These are phyloP conservation scores for Gorsachius magnificus DNA, from an alignment of 2,797 vertebrate genomes.

Conservation along the genomic window DNA sequence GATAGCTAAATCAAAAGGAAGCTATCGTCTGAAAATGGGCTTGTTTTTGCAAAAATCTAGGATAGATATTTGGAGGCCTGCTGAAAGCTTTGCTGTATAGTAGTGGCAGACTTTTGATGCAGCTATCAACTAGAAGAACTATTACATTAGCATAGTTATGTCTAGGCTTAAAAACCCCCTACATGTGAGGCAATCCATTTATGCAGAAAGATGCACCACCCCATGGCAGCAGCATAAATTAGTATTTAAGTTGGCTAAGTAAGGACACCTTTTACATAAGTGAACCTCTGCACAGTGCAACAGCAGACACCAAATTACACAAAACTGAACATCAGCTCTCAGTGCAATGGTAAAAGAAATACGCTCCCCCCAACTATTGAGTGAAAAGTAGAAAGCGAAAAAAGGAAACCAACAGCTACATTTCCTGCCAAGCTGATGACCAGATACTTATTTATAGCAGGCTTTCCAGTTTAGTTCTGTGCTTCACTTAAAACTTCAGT, in stretches of 20 bases:
- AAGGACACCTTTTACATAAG: not conserved
- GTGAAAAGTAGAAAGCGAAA: not conserved
- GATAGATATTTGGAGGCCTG: not conserved
- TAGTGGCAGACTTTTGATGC: not conserved
- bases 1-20: not conserved
- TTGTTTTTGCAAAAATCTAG: not conserved
- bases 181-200: not conserved
- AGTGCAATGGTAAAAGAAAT: not conserved
- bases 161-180: not conserved
- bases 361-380: not conserved
- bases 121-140: not conserved
- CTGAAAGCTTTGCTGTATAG: not conserved
- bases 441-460: not conserved
- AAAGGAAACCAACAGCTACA: not conserved
- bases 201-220: not conserved
- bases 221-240: not conserved
- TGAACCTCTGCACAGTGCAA: not conserved
- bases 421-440: not conserved
- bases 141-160: not conserved
- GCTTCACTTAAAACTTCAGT: not conserved
- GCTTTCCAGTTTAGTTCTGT: not conserved
- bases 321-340: not conserved
- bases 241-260: not conserved
- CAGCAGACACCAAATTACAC: not conserved
- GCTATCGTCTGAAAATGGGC: not conserved